Base-by-base conservation (phyloP, 1,140 invertebrate genomes). In the Penaeus indicus region DNA sequence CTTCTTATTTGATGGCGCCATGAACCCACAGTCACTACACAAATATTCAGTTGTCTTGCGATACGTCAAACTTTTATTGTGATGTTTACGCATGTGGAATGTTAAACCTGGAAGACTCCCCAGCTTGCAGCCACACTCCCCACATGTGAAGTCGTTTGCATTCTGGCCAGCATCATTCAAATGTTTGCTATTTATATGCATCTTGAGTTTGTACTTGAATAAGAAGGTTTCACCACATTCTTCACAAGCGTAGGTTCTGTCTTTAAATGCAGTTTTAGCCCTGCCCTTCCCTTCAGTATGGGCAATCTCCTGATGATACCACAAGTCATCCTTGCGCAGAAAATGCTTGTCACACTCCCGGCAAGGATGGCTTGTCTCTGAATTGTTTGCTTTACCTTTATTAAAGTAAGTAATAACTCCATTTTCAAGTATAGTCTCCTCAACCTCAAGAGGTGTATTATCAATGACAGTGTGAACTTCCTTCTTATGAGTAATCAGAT, bases 1-100 rank as follows among this genome's bases (percentile, higher is more conserved):
- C 54, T 91, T 91, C 62, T 91, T 91, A 67, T 88, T 89, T 18
- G 90, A 91, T 5, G 90, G 67, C 27, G 90, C 90, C 89, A 91
- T 90, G 86, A 91, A 91, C 42, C 90, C 90, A 84, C 90, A 91
- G 67, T 91, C 90, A 88, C 85, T 91, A 69, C 90, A 91, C 62
- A 91, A 63, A 72, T 90, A 91, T 62, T 91, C 90, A 25, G 90
- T 88, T 13, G 81, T 90, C 62, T 91, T 91, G 32, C 88, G 89
- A 38, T 91, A 91, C 8, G 89, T 90, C 25, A 91, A 84, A 61
- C 86, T 87, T 78, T 91, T 91, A 84, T 91, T 89, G 63, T 91
- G 90, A 69, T 91, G 90, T 62, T 91, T 91, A n/a, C 90, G 77
- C 90, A 91, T 91, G 63, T 91, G 90, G 89, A 91, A 91, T 60